Base-by-base conservation (phyloP, 1,140 invertebrate species). In the Mactra quadrangularis region DNA sequence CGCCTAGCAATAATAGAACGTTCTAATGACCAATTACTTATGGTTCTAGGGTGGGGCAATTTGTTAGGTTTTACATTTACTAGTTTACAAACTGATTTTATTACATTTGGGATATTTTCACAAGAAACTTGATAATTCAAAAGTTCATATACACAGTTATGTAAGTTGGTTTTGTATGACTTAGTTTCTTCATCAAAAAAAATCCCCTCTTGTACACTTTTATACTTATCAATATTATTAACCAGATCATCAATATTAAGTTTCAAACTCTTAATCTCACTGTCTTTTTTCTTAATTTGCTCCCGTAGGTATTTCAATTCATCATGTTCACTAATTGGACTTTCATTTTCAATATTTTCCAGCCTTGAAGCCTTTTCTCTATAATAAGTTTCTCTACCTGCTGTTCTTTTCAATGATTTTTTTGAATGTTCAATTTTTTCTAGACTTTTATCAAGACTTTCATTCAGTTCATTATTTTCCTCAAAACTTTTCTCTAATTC, bases 171-270 rank as follows among this genome's bases (percentile, higher is more conserved):
- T 3, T 1, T 27, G 31, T 15, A 71, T 29, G 19, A 17, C 3
- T 71, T 71, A 7, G 6, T 71, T 3, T 52, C 31, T 71, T 71
- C 66, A 71, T 71, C 45, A 27, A 15, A 71, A 25, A 71, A 29
- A 27, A 11, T 7, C 3, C 7, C 27, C 22, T 71, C 52, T 9
- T 71, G 2, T 3, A 50, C 25, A 27, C 52, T 27, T 50, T 29
- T 47, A 27, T 50, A 52, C 27, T 71, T 38, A 50, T 11, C 7
- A 27, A 6, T 59, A 15, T 59, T 13, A 29, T 6, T 29, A 19
- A 29, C 29, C 3, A 71, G 29, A 25, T 71, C 68, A 71, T 71
- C 7, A 29, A 53, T 9, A 7, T 13, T 22, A 33, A 53, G 22
- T 35, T 22, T 22, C 19, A 68, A n/a, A 17, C 15, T 27, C 17